A percentile compares a stretch with the other conserved stretches of the same genome.
phyloP scores from a whole-genome alignment of 2,797 vertebrate species.

The Sarcoramphus papa region DNA sequence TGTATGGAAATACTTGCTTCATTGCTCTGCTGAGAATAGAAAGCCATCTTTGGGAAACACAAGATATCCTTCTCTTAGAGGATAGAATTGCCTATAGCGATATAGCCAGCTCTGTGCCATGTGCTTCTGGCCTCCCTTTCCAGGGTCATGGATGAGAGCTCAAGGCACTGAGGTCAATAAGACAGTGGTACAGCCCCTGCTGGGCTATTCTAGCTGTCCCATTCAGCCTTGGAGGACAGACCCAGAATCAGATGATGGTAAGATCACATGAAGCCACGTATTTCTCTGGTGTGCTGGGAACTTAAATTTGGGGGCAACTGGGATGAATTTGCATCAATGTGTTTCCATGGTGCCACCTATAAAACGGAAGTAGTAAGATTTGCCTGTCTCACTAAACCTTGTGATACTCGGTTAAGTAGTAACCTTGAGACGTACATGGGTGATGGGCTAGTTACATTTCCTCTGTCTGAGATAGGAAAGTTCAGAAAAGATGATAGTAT shows the following conservation, averaged over 20 bases:
- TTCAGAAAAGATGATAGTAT: neutral
- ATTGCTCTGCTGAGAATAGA: neutral
- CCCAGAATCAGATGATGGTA: neutral
- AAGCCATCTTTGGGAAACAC: neutral
- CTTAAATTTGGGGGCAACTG: neutral
- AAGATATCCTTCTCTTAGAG: neutral
- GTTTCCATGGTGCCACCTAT: neutral
- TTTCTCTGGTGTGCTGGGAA: neutral
- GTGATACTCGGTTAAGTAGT: neutral
- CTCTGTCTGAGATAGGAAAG: neutral
- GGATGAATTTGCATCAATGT: neutral
- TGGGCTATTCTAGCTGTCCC: neutral
- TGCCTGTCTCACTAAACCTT: neutral
- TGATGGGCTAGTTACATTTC: neutral
- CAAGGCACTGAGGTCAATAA: neutral
- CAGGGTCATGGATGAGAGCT: neutral
- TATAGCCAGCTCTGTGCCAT: neutral
- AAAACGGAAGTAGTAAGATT: neutral
- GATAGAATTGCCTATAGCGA: neutral
- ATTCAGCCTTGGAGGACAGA: neutral
- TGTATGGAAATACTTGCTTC: neutral
- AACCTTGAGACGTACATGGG: neutral
- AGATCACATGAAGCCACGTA: neutral
- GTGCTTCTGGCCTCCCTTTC: neutral
- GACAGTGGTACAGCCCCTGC: neutral